Evolutionary conservation across 2,797 vertebrate genomes (phyloP).

Genomic region (Brachyalestes nurse): DNA sequence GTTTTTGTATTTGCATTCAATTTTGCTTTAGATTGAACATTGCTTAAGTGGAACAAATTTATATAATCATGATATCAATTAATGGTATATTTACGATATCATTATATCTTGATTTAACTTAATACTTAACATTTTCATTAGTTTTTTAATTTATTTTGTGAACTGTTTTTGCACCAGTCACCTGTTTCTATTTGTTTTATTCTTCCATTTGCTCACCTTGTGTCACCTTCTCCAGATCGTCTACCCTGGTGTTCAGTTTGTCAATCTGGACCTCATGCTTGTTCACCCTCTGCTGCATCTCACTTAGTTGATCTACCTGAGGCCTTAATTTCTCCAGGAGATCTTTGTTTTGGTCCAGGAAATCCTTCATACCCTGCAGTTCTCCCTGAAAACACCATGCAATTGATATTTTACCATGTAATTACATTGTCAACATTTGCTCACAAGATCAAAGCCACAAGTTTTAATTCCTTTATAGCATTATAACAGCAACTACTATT

Average conservation of each 20-base stretch:
- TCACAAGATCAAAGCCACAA: background rate
- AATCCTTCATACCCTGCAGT: conserved; percentile 52
- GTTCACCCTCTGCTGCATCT: conserved; percentile 56
- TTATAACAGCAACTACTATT: background rate
- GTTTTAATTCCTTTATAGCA: background rate
- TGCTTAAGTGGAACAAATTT: no score
- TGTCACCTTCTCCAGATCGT: conserved; percentile 49
- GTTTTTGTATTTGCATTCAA: background rate
- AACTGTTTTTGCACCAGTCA: no score
- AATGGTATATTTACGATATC: no score
- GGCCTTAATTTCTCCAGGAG: conserved; percentile 59
- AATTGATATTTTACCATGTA: background rate
- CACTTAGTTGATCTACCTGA: conserved; percentile 52
- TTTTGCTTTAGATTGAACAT: no score
- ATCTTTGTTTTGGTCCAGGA: conserved; percentile 65
- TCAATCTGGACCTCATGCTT: conserved; percentile 58
- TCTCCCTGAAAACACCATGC: conserved; percentile 43
- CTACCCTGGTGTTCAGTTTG: conserved; percentile 51
- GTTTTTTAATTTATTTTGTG: no score
- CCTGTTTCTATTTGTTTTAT: background rate
- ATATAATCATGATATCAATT: no score
- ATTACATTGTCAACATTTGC: background rate
- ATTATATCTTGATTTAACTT: no score
- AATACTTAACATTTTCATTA: no score
- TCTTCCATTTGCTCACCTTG: conserved; percentile 45